A percentile compares a stretch with the other conserved stretches of the same genome.
Evolutionary conservation across 1,140 invertebrate species (phyloP).

Genomic region (Gryllus bimaculatus): DNA sequence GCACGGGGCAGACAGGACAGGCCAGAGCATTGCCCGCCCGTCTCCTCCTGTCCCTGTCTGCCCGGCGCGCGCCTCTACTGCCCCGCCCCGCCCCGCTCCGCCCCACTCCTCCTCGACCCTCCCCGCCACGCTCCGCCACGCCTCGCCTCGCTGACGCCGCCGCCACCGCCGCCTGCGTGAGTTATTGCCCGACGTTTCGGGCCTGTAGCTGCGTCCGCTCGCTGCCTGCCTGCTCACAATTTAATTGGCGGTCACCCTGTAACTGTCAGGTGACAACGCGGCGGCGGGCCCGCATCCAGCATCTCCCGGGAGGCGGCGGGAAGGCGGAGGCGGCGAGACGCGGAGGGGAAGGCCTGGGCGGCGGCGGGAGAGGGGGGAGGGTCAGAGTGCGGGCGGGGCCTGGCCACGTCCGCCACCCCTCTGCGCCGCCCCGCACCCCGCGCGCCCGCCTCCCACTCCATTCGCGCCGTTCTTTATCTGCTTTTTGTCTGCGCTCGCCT

Average conservation of each 20-base stretch:
- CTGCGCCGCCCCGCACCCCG: neutral
- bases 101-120: too few relatives aligned
- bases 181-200: conserved; percentile 2
- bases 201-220: neutral
- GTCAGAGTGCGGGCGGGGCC: too few relatives aligned
- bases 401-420: neutral
- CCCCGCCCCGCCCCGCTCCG: too few relatives aligned
- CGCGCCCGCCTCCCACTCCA: too few relatives aligned
- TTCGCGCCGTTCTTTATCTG: neutral
- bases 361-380: neutral
- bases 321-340: neutral
- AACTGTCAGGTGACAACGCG: neutral
- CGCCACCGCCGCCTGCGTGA: neutral
- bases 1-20: neutral
- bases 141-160: neutral
- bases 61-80: too few relatives aligned
- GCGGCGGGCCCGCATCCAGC: neutral
- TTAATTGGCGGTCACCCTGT: conserved; percentile 3
- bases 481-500: neutral
- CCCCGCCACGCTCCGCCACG: too few relatives aligned
- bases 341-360: neutral
- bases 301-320: neutral
- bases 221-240: conserved; percentile 2
- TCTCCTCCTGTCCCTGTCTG: too few relatives aligned
- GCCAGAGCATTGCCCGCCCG: neutral